phyloP scores from a whole-genome alignment of 53 echinoderm and acorn worm species.

The Stichopus horrens region DNA sequence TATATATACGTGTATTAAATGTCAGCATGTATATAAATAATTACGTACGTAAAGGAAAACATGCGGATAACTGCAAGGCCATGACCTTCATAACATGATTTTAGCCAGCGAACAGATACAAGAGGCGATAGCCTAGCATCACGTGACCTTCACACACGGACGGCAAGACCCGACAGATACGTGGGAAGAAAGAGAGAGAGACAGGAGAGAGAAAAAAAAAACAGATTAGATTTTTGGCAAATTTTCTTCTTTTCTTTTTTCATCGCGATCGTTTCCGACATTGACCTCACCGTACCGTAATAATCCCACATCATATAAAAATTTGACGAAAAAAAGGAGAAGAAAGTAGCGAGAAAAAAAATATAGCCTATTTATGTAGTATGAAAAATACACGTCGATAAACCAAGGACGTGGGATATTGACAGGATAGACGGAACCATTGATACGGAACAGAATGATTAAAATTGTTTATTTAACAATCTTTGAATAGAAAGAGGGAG shows the following conservation, averaged over 20 bases:
- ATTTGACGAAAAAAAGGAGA: not conserved
- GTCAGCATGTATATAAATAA: not conserved
- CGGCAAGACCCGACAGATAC: not conserved
- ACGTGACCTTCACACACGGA: constrained; percentile 23
- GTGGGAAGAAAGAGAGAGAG: too few species aligned
- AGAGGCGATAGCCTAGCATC: constrained; percentile 11
- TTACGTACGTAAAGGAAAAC: not conserved
- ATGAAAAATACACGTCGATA: constrained; percentile 13
- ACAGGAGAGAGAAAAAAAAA: not conserved
- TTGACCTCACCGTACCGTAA: constrained; percentile 29
- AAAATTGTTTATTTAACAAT: constrained; percentile 41
- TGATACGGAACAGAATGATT: constrained; percentile 27
- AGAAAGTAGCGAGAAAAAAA: constrained; percentile 21
- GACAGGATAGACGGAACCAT: constrained; percentile 8
- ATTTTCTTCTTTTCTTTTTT: constrained; percentile 10
- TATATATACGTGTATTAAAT: too few species aligned
- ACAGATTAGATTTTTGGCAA: constrained; percentile 28
- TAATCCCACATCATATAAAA: constrained; percentile 22
- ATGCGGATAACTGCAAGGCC: not conserved
- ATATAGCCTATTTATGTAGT: not conserved
- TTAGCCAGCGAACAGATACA: constrained; percentile 15
- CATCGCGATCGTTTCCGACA: not conserved
- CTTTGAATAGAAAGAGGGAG: not conserved
- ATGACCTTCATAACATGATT: constrained; percentile 38
- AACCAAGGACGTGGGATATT: constrained; percentile 26